These are phyloP conservation scores for Griposia aprilina DNA, from an alignment of 2,888 invertebrate genomes.

Conservation along the genomic window DNA sequence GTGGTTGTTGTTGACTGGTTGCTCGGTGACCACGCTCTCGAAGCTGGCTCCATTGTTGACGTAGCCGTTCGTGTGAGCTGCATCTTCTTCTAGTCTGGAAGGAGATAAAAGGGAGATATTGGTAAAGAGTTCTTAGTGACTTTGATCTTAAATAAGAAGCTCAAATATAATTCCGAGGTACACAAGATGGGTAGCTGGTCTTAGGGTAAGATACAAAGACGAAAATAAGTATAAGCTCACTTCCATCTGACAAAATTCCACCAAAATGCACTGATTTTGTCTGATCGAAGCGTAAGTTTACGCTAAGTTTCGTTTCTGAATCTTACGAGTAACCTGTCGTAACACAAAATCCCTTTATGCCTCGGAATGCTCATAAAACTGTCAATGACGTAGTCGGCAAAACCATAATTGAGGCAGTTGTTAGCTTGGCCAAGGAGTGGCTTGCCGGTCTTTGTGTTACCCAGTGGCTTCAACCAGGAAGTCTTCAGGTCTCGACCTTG, in stretches of 20 bases:
- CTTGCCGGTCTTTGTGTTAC: too few species aligned
- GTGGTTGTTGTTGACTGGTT: constrained; percentile 87
- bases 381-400: neutral
- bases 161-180: neutral
- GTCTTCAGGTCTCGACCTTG: neutral
- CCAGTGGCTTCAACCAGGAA: neutral
- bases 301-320: too few species aligned
- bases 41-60: constrained; percentile 84
- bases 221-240: neutral
- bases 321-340: too few species aligned
- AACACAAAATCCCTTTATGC: neutral
- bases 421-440: too few species aligned
- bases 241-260: neutral
- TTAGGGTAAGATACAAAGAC: neutral
- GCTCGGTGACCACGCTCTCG: constrained; percentile 85
- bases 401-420: neutral
- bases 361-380: neutral
- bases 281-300: neutral
- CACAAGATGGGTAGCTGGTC: neutral
- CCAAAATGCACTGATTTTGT: neutral
- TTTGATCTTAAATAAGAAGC: neutral
- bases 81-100: constrained; percentile 88
- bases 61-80: constrained; percentile 89
- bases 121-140: neutral
- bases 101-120: neutral